Conservation (phyloP, 2,888 invertebrate species). For the Ctenicera cuprea region DNA sequence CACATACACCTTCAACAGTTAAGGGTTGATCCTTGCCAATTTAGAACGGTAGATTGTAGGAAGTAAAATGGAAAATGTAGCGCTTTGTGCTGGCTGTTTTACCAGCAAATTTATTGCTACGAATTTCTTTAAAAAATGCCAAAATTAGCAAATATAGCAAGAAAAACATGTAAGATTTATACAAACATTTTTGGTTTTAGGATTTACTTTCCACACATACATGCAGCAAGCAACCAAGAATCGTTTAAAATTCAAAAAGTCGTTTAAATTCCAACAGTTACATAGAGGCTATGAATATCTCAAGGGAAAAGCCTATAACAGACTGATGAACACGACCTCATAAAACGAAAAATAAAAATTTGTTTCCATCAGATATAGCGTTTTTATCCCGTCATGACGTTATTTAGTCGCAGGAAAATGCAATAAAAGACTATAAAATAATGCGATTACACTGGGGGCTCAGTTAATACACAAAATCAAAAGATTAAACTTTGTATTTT, state of each 20-base stretch:
- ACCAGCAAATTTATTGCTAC: not conserved
- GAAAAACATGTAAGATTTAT: too few species aligned
- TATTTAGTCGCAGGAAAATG: not conserved
- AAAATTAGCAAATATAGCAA: too few species aligned
- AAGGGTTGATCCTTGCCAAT: conserved; percentile 23
- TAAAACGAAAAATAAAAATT: conserved; percentile 15
- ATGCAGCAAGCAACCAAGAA: too few species aligned
- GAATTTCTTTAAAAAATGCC: not conserved
- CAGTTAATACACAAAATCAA: not conserved
- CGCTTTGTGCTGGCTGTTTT: not conserved
- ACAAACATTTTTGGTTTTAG: too few species aligned
- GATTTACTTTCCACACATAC: too few species aligned
- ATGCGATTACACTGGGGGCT: not conserved
- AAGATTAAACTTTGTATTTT: not conserved
- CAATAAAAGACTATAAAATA: not conserved
- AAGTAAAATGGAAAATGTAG: conserved; percentile 11
- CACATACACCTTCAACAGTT: conserved; percentile 11
- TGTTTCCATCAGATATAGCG: conserved; percentile 8
- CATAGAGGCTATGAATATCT: not conserved
- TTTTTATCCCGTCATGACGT: not conserved
- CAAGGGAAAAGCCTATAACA: conserved; percentile 13
- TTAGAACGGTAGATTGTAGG: not conserved
- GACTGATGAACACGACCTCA: conserved; percentile 14
- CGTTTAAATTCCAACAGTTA: not conserved
- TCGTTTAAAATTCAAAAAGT: too few species aligned